Evolutionary conservation across 2,797 vertebrate genomes (phyloP).

Genomic region (Lithobates sylvaticus): DNA sequence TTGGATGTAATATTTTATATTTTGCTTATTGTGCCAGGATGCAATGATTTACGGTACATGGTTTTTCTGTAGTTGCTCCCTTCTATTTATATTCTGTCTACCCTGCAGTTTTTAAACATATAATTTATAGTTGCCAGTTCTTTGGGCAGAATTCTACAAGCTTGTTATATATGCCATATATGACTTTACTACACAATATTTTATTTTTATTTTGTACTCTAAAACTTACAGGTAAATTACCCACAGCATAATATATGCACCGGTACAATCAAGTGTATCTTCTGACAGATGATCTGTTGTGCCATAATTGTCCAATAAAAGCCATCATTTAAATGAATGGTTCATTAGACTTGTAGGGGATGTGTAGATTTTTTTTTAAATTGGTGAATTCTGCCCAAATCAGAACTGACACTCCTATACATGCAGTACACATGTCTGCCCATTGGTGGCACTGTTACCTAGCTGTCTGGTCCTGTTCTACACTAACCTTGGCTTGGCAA

Average conservation of each 20-base stretch:
- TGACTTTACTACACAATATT: background rate
- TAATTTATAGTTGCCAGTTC: background rate
- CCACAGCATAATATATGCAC: too few species aligned
- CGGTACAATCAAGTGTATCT: too few species aligned
- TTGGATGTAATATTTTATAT: too few species aligned
- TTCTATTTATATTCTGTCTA: background rate
- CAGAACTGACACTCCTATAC: background rate
- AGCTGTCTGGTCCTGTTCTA: slow-evolving; percentile 55
- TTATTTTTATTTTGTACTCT: background rate
- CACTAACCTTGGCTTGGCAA: slow-evolving; percentile 57
- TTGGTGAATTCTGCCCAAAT: background rate
- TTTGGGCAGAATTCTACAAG: slow-evolving; percentile 3
- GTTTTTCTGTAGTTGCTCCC: background rate
- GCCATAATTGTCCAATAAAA: too few species aligned
- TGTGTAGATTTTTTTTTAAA: background rate
- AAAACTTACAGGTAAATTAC: background rate
- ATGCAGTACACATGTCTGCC: slow-evolving; percentile 56
- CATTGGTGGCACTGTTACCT: slow-evolving; percentile 66
- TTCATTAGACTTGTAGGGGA: too few species aligned
- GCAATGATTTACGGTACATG: background rate
- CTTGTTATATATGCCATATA: background rate
- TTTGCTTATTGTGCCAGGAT: background rate
- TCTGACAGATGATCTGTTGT: too few species aligned
- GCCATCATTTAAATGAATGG: too few species aligned
- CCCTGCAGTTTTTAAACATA: background rate